Conservation (phyloP, 2,888 invertebrate species). For the Alsophila aescularia region DNA sequence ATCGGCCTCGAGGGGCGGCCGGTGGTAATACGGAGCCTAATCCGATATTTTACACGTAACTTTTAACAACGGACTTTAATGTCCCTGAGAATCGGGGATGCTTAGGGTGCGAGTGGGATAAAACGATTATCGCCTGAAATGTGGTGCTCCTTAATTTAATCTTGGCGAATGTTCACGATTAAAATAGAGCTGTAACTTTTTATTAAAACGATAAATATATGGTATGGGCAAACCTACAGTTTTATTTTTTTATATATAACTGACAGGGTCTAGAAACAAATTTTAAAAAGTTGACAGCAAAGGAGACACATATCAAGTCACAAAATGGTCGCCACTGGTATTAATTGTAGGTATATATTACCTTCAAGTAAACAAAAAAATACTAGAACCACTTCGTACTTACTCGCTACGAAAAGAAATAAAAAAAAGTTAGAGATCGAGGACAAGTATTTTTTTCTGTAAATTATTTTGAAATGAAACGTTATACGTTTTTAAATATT, state of each 20-base stretch:
- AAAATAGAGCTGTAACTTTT: conserved; percentile 24
- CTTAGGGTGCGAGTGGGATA: conserved; percentile 25
- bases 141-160: conserved; percentile 29
- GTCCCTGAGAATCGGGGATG: conserved; percentile 35
- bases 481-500: too few species aligned
- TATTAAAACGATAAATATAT: conserved; percentile 20
- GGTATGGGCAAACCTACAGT: background rate
- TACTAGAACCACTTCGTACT: too few species aligned
- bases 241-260: background rate
- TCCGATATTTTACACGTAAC: conserved; percentile 55
- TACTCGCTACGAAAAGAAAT: too few species aligned
- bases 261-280: background rate
- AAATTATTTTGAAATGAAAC: too few species aligned
- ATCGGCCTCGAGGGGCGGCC: conserved; percentile 54
- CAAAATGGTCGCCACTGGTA: too few species aligned
- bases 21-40: conserved; percentile 40
- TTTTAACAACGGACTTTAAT: conserved; percentile 37
- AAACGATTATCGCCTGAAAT: conserved; percentile 27
- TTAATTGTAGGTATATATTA: too few species aligned
- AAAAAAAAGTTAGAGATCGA: too few species aligned
- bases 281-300: too few species aligned
- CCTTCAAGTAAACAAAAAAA: too few species aligned
- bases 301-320: too few species aligned
- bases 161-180: conserved; percentile 24
- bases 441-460: too few species aligned